Percentiles rank a stretch among this genome's conserved stretches.
phyloP scores from a whole-genome alignment of 2,797 vertebrate species.

The Squalus acanthias region DNA sequence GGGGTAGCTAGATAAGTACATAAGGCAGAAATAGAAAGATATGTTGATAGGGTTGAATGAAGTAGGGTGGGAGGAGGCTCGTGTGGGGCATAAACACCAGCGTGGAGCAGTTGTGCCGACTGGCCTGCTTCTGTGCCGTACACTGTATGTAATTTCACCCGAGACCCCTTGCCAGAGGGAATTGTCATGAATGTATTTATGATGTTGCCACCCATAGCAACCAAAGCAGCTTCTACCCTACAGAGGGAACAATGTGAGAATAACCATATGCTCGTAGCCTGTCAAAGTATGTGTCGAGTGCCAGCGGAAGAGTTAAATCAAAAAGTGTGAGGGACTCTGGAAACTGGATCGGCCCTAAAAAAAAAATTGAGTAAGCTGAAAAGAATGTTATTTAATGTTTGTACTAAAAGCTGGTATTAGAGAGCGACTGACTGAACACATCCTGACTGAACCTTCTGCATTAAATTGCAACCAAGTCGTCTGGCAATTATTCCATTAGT shows the following conservation, averaged over 20 bases:
- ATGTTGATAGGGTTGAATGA: neutral
- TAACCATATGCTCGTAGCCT: neutral
- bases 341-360: neutral
- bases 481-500: neutral
- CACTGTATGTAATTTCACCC: neutral
- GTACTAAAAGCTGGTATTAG: neutral
- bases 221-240: neutral
- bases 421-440: neutral
- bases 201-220: neutral
- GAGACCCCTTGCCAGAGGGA: neutral
- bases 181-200: neutral
- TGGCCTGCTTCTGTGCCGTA: neutral
- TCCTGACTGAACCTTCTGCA: neutral
- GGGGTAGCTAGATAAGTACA: no score
- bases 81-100: neutral
- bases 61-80: neutral
- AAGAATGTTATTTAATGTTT: constrained; percentile 14
- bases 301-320: neutral
- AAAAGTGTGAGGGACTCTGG: neutral
- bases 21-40: neutral
- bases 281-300: neutral
- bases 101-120: neutral
- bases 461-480: neutral
- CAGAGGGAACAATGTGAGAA: neutral
- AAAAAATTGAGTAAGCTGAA: neutral